Evolutionary conservation across 2,888 invertebrate genomes (phyloP).

Genomic region (Muschampia plurimacula): DNA sequence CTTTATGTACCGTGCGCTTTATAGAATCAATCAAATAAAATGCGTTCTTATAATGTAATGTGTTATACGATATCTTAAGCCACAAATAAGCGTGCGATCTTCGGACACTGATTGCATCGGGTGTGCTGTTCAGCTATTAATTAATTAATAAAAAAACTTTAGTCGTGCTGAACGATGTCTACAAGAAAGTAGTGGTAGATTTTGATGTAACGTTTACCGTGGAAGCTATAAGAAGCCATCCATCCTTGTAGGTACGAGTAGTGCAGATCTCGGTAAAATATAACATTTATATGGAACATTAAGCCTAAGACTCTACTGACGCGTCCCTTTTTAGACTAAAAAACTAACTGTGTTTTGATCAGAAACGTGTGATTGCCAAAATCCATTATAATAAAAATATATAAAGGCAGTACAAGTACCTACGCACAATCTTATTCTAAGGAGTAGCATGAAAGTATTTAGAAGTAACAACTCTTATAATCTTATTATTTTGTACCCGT

Average conservation of each 20-base stretch:
- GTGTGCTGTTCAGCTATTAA: not conserved
- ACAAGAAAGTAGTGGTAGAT: not conserved
- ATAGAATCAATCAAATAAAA: not conserved
- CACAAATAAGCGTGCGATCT: not conserved
- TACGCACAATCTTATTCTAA: no score
- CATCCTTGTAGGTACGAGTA: no score
- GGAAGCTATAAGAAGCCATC: not conserved
- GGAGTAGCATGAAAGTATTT: no score
- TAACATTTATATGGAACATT: no score
- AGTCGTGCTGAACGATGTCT: not conserved
- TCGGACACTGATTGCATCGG: not conserved
- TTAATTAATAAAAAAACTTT: not conserved
- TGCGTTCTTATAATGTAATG: not conserved
- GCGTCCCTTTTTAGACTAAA: no score
- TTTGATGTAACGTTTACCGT: not conserved
- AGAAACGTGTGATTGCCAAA: no score
- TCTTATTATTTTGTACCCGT: no score
- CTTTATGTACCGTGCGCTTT: not conserved
- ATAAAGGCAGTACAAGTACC: no score
- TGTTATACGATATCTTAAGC: not conserved
- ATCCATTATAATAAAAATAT: no score
- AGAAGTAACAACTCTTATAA: no score
- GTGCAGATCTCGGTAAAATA: not conserved
- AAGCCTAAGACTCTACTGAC: no score
- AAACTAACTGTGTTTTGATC: no score